Evolutionary conservation across 2,797 vertebrate species (phyloP).

Genomic region (Sebastes steindachneri): DNA sequence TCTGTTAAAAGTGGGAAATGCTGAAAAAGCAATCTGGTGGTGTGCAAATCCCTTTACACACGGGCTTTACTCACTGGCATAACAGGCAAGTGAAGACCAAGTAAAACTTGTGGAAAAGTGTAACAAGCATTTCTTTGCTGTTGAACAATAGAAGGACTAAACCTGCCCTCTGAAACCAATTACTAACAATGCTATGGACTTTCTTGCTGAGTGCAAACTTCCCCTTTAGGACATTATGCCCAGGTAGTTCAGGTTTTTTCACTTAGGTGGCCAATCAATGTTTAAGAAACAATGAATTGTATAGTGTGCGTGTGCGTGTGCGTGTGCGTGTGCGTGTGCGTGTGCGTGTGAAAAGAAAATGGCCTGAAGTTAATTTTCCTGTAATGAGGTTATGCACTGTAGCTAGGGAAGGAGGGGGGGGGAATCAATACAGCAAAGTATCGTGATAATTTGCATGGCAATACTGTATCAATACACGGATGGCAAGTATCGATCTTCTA

Average conservation of each 20-base stretch:
- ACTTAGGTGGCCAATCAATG: slow-evolving; percentile 7
- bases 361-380: not conserved
- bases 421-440: not conserved
- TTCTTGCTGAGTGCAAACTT: slow-evolving; percentile 30
- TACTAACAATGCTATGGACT: not conserved
- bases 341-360: not conserved
- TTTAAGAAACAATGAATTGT: slow-evolving; percentile 8
- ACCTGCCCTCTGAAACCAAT: slow-evolving; percentile 24
- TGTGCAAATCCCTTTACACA: not conserved
- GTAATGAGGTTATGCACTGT: not conserved
- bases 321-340: not conserved
- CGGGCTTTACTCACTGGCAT: too few species aligned
- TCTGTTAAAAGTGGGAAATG: not conserved
- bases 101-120: not conserved
- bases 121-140: not conserved
- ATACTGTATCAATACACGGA: too few species aligned
- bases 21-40: not conserved
- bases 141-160: not conserved
- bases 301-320: not conserved
- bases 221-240: not conserved
- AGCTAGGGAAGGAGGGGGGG: not conserved
- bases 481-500: too few species aligned
- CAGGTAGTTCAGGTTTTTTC: not conserved
- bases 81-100: not conserved
- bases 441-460: too few species aligned